Evolutionary conservation across 1,140 invertebrate species (phyloP).

Genomic region (Penaeus japonicus): DNA sequence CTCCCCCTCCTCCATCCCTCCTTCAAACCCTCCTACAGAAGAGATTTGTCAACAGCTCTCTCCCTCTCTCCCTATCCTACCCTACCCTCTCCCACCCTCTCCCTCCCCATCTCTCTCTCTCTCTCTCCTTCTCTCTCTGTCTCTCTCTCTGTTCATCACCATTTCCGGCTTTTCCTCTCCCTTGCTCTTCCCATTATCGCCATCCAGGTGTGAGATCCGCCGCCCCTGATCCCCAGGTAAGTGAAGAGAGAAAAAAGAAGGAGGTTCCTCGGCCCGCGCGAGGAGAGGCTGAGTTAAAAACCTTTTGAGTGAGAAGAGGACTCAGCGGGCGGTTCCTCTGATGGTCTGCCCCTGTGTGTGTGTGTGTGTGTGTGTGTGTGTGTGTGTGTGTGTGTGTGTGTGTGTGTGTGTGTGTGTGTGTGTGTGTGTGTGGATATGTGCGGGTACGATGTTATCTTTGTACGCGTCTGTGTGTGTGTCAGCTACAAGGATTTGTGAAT

Average conservation of each 20-base stretch:
- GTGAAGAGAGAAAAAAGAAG: not conserved
- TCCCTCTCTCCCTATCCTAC: not conserved
- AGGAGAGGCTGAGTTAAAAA: constrained; percentile 20
- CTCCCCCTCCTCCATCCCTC: not conserved
- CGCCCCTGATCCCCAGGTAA: constrained; percentile 51
- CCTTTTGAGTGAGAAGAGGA: not conserved
- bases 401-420: no score
- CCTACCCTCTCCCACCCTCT: not conserved
- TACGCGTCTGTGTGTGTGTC: no score
- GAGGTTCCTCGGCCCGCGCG: not conserved
- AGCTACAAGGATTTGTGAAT: no score
- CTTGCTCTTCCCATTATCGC: constrained; percentile 37
- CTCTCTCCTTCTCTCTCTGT: not conserved
- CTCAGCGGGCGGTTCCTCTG: constrained; percentile 23
- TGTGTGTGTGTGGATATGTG: no score
- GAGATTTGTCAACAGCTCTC: not conserved
- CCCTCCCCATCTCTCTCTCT: not conserved
- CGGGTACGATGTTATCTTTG: no score
- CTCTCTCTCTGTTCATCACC: not conserved
- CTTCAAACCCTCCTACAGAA: not conserved
- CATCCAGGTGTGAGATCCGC: constrained; percentile 45
- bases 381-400: no score
- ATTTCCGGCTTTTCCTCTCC: constrained; percentile 40
- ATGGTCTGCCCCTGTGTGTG: not conserved
- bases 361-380: not conserved